phyloP scores from a whole-genome alignment of 2,113 vertebrate species.

The Phaethon lepturus region DNA sequence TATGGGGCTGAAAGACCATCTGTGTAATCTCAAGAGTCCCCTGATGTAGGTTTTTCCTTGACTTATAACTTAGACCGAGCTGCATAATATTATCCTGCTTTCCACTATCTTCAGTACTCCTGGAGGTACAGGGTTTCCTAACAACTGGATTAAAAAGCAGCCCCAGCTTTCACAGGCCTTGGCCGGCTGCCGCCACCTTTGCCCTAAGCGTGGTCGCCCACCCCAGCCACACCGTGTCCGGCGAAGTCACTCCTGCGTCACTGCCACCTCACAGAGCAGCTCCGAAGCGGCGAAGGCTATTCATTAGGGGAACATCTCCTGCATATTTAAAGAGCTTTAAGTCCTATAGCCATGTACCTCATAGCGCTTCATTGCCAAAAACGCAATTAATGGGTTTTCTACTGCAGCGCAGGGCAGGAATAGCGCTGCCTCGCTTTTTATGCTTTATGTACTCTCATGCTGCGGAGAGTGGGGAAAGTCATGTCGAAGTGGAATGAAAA shows the following conservation, averaged over 20 bases:
- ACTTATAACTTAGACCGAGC: background rate
- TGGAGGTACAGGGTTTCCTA: background rate
- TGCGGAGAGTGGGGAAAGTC: background rate
- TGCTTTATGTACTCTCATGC: background rate
- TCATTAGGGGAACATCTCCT: slow-evolving; percentile 1
- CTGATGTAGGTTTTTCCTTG: background rate
- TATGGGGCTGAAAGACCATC: background rate
- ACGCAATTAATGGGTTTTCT: slow-evolving; percentile 55
- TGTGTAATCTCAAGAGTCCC: background rate
- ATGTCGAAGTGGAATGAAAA: background rate
- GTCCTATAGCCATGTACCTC: background rate
- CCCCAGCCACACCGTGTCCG: background rate
- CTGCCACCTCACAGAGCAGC: background rate
- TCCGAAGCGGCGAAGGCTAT: background rate
- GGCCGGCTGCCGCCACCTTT: background rate
- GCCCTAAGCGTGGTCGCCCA: background rate
- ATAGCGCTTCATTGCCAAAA: slow-evolving; percentile 30
- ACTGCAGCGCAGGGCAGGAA: slow-evolving; percentile 8
- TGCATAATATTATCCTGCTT: background rate
- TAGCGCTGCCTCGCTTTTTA: background rate
- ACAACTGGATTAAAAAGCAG: background rate
- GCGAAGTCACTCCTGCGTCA: background rate
- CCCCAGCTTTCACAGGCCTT: background rate
- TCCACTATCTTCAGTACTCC: background rate
- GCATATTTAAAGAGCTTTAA: slow-evolving; percentile 48